Base-by-base conservation (phyloP, 2,888 invertebrate genomes). In the Dicroscelio sp. region DNA sequence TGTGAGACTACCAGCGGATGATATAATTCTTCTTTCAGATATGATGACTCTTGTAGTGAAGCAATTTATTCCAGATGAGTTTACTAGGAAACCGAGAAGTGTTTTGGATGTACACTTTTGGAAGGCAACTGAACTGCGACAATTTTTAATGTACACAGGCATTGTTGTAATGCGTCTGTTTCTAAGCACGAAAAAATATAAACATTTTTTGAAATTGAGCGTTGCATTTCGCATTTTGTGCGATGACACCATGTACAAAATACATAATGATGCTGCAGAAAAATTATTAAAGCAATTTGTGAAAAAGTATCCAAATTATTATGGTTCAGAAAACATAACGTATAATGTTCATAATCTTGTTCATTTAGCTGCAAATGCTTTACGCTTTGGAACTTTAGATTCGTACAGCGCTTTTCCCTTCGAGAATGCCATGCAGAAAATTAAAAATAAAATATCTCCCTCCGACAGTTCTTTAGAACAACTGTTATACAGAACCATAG, bases 121-220 rank as follows among this genome's bases (percentile, higher is more conserved):
- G 65, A 65, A 65, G 33, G 65, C 65, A 10, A 65, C 65, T 20
- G 65, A 65, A n/a, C 14, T 33, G 2, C 30, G 65, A 20, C 65
- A 65, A 33, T 65, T 65, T 65, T 10, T 65, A 31, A 20, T 65
- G 33, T 65, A 65, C n/a, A 65, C 33, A 10, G 65, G 65, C 20
- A 23, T 65, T 14, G 65, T 65, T 65, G 20, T 65, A 6, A 65
- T 65, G 65, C 65, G 65, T 20, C 2, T 33, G 6, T 65, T 33
- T 65, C n/a, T 65, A 6, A 8, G 6, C 4, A 3, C 31, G 2
- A 33, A 65, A 3, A 65, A 65, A 14, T 65, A 65, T 31, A 8
- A 65, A 33, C 65, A 65, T 65, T 65, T 65, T 65, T 20, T 65
- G 10, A 33, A 65, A 23, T 33, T 65, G 8, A 33, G 17, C n/a